Base-by-base conservation (phyloP, 2,797 vertebrate genomes). In the Microctenopoma lineatum region DNA sequence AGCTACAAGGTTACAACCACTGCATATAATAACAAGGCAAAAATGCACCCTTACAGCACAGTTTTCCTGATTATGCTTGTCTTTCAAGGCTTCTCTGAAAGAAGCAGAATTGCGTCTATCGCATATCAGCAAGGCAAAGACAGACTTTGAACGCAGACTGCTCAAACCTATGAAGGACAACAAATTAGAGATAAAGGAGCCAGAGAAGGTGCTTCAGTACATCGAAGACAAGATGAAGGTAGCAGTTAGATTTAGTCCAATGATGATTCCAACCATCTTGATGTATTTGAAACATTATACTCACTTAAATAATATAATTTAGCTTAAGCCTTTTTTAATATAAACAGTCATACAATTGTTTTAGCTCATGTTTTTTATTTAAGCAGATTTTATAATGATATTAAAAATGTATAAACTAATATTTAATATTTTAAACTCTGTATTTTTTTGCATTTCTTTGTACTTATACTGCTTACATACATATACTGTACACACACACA, bases 211-310 rank as follows among this genome's bases (percentile, higher is more conserved):
- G 27, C 74, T 90, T 11, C 72, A 61, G 25, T 69, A 18, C 56
- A 66, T 78, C 0, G 15, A 64, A 45, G 83, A 90, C 78, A 89
- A 81, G 54, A 66, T 61, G 15, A 85, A 70, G 84, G 80, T 87
- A 66, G 77, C 68, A 45, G 26, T 9, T 1, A 2, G 12, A 3
- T 18, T 52, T 3, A 14, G 32, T 44, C 2, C 39, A 41, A 15
- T 13, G 15, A 59, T 68, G 13, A 55, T 11, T 32, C 41, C n/a
- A 57, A 16, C 7, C 32, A 47, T 16, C 55, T 36, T 7, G 58
- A 69, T 55, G 18, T 18, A 21, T 46, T 57, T 55, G 1, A 57
- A 39, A 45, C 46, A 45, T 15, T 42, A 2, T 15, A 29, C 46
- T 55, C 15, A 25, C 38, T 56, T 70, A 8, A 34, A 21, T 21